Conservation (phyloP, 2,797 vertebrate species). For the Melanotaenia trifasciata region DNA sequence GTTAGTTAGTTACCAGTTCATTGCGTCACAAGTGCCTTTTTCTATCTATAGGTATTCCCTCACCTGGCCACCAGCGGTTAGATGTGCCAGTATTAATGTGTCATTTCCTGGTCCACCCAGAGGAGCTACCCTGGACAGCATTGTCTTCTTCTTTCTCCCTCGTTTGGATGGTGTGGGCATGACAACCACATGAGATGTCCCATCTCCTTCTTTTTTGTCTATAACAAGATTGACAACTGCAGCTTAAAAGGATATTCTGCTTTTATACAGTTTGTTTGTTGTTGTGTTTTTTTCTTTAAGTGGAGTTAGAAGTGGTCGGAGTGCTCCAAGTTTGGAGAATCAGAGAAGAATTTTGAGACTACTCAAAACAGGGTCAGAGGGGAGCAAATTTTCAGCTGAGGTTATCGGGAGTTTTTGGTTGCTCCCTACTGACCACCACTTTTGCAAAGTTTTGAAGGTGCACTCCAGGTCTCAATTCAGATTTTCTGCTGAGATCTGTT, state of each 20-base stretch:
- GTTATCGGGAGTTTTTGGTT: not conserved
- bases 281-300: not conserved
- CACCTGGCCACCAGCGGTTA: conserved; percentile 81
- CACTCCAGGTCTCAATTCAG: too few relatives aligned
- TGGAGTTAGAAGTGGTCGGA: not conserved
- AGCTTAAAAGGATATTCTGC: conserved; percentile 15
- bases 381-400: not conserved
- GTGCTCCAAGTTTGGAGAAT: not conserved
- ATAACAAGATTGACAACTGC: conserved; percentile 23
- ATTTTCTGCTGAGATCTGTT: too few relatives aligned
- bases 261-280: not conserved
- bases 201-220: conserved; percentile 83
- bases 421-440: not conserved
- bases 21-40: not conserved
- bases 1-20: not conserved
- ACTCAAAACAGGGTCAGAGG: not conserved
- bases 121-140: conserved; percentile 82
- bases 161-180: conserved; percentile 86
- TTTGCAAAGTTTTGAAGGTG: not conserved
- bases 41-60: conserved; percentile 4
- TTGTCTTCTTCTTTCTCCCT: conserved; percentile 92
- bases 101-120: conserved; percentile 72
- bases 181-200: conserved; percentile 75
- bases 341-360: too few relatives aligned
- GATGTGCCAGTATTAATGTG: conserved; percentile 82